These are phyloP conservation scores for Onchidella celtica DNA, from an alignment of 2,888 invertebrate genomes.

Conservation along the genomic window DNA sequence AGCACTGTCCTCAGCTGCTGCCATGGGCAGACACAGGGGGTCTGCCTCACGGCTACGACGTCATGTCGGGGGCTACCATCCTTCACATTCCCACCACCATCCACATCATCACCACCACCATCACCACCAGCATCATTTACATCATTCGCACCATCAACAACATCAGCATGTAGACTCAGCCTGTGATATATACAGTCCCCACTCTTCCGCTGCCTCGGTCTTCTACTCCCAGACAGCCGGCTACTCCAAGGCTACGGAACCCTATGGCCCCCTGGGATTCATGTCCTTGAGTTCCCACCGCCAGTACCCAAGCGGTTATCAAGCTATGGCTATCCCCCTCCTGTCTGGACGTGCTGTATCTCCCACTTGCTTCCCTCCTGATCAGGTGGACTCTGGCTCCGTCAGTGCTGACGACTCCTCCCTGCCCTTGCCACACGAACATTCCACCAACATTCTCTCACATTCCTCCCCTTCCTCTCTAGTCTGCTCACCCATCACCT, in stretches of 20 bases:
- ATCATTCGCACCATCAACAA: conserved; percentile 15
- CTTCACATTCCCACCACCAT: conserved; percentile 39
- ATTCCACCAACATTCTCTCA: conserved; percentile 35
- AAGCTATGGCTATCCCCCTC: conserved; percentile 38
- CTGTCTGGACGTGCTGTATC: conserved; percentile 39
- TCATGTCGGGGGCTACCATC: conserved; percentile 40
- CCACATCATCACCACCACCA: conserved; percentile 41
- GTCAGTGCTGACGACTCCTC: conserved; percentile 22
- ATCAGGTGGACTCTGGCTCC: conserved; percentile 2
- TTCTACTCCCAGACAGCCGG: conserved; percentile 21
- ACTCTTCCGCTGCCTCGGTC: not conserved
- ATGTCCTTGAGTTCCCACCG: conserved; percentile 30
- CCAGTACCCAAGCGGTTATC: conserved; percentile 28
- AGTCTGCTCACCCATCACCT: conserved; percentile 44
- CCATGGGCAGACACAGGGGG: not conserved
- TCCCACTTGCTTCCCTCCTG: conserved; percentile 36
- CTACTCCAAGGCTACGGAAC: conserved; percentile 11
- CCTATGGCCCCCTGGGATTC: conserved; percentile 29
- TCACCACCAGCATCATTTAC: conserved; percentile 16
- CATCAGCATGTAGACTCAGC: conserved; percentile 12
- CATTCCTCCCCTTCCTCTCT: conserved; percentile 48
- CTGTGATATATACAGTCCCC: conserved; percentile 44
- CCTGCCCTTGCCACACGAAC: conserved; percentile 14
- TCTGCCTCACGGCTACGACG: conserved; percentile 35
- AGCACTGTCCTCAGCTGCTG: conserved; percentile 26